phyloP scores from a whole-genome alignment of 2,113 vertebrate species.

The Hiodon tergisus region DNA sequence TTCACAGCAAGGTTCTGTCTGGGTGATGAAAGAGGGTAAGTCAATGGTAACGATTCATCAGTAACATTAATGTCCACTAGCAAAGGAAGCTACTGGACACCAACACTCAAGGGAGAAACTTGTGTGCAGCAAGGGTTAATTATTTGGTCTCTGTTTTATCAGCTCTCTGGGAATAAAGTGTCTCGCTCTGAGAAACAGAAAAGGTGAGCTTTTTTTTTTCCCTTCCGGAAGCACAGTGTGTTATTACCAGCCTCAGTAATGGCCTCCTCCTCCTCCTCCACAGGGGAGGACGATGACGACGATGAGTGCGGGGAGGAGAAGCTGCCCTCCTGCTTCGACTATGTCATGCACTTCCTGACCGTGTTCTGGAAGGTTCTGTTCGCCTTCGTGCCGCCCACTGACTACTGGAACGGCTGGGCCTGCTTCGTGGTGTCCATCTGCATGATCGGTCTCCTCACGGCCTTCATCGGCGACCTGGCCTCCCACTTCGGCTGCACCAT shows the following conservation, averaged over 20 bases:
- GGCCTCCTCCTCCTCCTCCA: background rate
- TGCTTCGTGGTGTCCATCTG: conserved; percentile 95
- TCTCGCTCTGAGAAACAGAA: background rate
- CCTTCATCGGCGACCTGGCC: conserved; percentile 90
- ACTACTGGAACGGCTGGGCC: conserved; percentile 99
- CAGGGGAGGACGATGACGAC: conserved; percentile 83
- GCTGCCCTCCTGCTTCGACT: conserved; percentile 98
- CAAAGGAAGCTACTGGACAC: no score
- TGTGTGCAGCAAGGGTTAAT: background rate
- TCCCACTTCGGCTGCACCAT: conserved; percentile 97
- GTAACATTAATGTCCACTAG: background rate
- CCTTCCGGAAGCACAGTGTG: background rate
- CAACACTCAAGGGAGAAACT: conserved; percentile 6
- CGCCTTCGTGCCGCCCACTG: conserved; percentile 94
- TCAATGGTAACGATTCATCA: background rate
- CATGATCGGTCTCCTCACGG: conserved; percentile 96
- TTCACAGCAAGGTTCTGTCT: background rate
- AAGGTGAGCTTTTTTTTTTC: background rate
- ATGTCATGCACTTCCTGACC: conserved; percentile 99
- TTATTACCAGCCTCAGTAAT: conserved; percentile 10
- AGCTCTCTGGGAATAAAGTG: background rate
- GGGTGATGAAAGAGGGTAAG: background rate
- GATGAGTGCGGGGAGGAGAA: conserved; percentile 98
- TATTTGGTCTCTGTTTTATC: conserved; percentile 7
- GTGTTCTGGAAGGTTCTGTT: conserved; percentile 99